Evolutionary conservation across 2,113 vertebrate species (phyloP).

Genomic region (Alligator mississippiensis): DNA sequence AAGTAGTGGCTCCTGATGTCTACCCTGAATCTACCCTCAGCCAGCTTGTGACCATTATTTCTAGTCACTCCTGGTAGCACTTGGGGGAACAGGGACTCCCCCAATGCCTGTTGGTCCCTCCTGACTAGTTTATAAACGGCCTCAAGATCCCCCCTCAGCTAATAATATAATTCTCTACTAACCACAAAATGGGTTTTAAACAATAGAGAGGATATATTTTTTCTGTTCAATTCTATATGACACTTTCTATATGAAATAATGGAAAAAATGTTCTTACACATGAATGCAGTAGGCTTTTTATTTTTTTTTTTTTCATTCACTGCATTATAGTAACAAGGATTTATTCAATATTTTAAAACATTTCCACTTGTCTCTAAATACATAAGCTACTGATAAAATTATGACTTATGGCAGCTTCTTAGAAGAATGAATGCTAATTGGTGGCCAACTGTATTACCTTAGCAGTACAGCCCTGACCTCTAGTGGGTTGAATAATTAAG

Average conservation of each 20-base stretch:
- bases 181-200: background rate
- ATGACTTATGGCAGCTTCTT: background rate
- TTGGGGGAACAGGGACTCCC: too few species aligned
- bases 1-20: too few species aligned
- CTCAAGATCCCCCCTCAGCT: too few species aligned
- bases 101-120: too few species aligned
- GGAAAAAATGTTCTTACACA: background rate
- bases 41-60: too few species aligned
- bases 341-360: background rate
- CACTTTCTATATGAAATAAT: background rate
- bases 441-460: background rate
- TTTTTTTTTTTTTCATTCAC: too few species aligned
- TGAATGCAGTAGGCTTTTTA: background rate
- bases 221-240: background rate
- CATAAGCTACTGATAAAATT: background rate
- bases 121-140: too few species aligned
- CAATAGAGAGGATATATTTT: background rate
- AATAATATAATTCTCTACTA: background rate
- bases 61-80: too few species aligned
- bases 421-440: background rate
- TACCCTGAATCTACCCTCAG: too few species aligned
- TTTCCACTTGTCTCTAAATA: background rate
- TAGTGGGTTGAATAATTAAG: constrained; percentile 49
- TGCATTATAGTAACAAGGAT: background rate
- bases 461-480: constrained; percentile 65